phyloP scores from a whole-genome alignment of 2,888 invertebrate genomes.

The Brachypterus glaber region DNA sequence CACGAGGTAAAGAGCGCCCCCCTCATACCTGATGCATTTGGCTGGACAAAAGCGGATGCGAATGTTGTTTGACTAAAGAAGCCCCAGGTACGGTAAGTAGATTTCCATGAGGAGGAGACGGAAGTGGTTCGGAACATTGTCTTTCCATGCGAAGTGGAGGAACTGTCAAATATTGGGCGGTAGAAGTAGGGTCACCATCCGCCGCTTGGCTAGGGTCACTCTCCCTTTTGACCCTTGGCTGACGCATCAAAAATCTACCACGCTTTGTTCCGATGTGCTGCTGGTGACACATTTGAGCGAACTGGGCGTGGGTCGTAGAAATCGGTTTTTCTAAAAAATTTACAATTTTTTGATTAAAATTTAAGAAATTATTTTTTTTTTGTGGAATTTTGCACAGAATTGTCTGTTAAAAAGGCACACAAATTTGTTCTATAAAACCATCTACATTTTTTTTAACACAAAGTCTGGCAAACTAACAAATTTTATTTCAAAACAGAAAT shows the following conservation, averaged over 20 bases:
- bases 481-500: no score
- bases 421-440: slow-evolving; percentile 1
- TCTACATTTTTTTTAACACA: slow-evolving; percentile 8
- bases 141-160: slow-evolving; percentile 47
- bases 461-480: no score
- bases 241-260: slow-evolving; percentile 55
- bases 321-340: slow-evolving; percentile 1
- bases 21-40: slow-evolving; percentile 38
- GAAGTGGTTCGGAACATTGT: slow-evolving; percentile 52
- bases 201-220: slow-evolving; percentile 44
- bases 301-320: background rate
- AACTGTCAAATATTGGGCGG: slow-evolving; percentile 37
- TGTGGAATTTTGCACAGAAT: no score
- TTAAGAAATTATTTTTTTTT: no score
- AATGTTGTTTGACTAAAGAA: slow-evolving; percentile 56
- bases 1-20: no score
- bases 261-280: slow-evolving; percentile 49
- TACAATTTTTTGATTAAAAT: background rate
- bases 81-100: slow-evolving; percentile 50
- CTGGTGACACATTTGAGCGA: slow-evolving; percentile 26
- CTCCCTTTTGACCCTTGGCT: slow-evolving; percentile 57
- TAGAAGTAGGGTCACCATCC: slow-evolving; percentile 36
- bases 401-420: no score
- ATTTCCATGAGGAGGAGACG: slow-evolving; percentile 45
- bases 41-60: slow-evolving; percentile 54